Conservation (phyloP, 2,797 vertebrate species). For the Taenioides sp. region DNA sequence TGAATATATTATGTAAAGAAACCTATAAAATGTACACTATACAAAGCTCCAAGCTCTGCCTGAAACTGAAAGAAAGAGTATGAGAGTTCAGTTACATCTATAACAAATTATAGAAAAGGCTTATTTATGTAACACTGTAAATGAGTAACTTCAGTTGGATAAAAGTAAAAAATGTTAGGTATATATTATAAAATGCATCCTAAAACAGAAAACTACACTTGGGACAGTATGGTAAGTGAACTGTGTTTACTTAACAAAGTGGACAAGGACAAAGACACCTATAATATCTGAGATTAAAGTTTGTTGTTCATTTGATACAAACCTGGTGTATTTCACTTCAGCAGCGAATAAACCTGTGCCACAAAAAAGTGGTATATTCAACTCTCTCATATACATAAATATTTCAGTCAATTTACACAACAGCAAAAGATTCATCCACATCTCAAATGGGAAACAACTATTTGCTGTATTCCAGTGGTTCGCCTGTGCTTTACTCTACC, state of each 20-base stretch:
- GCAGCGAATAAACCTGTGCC: conserved; percentile 26
- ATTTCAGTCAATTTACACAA: conserved; percentile 39
- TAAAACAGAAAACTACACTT: conserved; percentile 19
- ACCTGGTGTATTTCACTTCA: conserved; percentile 27
- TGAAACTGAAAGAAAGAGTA: conserved; percentile 19
- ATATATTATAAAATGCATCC: conserved; percentile 13
- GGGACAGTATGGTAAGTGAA: conserved; percentile 16
- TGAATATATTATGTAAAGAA: conserved; percentile 55
- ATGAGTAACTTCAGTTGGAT: conserved; percentile 7
- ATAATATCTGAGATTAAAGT: conserved; percentile 39
- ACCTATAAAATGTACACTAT: conserved; percentile 64
- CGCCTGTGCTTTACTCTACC: conserved; percentile 60
- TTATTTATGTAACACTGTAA: conserved; percentile 7
- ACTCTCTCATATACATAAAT: conserved; percentile 46
- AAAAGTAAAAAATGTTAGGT: conserved; percentile 3
- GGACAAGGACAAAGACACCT: conserved; percentile 35
- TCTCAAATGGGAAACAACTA: conserved; percentile 41
- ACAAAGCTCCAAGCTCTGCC: conserved; percentile 39
- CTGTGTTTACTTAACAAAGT: conserved; percentile 40
- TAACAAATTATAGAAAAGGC: background rate
- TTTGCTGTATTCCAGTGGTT: conserved; percentile 45
- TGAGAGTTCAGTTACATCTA: conserved; percentile 1
- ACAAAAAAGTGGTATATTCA: conserved; percentile 27
- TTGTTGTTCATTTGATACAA: conserved; percentile 29
- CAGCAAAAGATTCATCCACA: conserved; percentile 27